Evolutionary conservation across 2,888 invertebrate species (phyloP), one percentile per base, ranked within the genome.

Genomic region (Campoletis raptor): DNA sequence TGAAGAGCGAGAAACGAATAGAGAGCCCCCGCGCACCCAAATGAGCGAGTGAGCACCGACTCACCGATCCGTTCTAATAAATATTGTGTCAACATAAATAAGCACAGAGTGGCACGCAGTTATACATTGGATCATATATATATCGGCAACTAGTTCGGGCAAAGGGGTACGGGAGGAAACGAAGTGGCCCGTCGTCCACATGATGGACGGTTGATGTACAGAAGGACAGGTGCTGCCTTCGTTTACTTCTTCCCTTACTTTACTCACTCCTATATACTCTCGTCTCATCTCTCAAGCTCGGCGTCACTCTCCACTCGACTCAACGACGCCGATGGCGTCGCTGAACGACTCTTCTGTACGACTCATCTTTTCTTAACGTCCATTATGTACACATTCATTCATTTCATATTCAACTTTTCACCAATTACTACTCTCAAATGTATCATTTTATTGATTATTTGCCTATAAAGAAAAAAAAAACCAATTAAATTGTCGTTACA

Each of bases 81-180:
- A 94, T 94, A 94, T 93, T 93, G 93, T 93, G 94, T 94, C 94
- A 93, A 93, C 94, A 92, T 94, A 94, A 94, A 94, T 94, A 94
- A 94, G 92, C 92, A 90, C 90, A 91, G 89, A 90, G 90, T 85
- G 90, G 90, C 90, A 91, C 89, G 69, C 57, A 76, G 77, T 52
- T 85, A 78, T 76, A 83, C 52, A 67, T 73, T 67, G 30, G 36
- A 73, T 79, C 54, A 40, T 37, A 57, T 61, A 70, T 72, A 61
- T 80, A 61, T 80, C 84, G 87, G 86, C 79, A 52, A 2, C 76
- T 85, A 81, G 82, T 74, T 61, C 74, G 78, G 69, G 69, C 37
- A 70, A 81, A 82, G 78, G 70, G 85, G 81, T 82, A 57, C 54
- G 78, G 70, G 79, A 73, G 76, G 72, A 81, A 42, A 78, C 83